A percentile compares a stretch with the other conserved stretches of the same genome.
Evolutionary conservation across 2,113 vertebrate genomes (phyloP).

Genomic region (Artemisiospiza belli): DNA sequence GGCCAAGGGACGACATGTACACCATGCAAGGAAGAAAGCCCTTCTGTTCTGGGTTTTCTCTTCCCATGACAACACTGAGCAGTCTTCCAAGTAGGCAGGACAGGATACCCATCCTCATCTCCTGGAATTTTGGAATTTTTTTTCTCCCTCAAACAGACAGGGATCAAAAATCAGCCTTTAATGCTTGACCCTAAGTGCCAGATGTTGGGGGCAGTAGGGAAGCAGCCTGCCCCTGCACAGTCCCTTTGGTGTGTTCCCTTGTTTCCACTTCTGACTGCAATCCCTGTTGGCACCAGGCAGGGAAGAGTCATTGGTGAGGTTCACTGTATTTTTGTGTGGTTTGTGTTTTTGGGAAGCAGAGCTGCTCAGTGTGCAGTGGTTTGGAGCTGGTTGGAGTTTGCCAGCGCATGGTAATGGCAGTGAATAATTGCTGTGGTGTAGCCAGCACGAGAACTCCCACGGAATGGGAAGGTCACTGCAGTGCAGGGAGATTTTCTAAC

Average conservation of each 20-base stretch:
- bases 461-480: neutral
- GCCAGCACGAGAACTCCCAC: fast-evolving
- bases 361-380: neutral
- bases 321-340: neutral
- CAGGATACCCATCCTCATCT: neutral
- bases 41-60: neutral
- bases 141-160: neutral
- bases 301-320: neutral
- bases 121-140: neutral
- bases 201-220: neutral
- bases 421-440: neutral
- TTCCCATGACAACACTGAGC: neutral
- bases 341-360: neutral
- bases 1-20: neutral
- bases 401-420: neutral
- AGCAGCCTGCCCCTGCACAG: neutral
- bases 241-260: neutral
- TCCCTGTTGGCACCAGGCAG: neutral
- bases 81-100: neutral
- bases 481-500: neutral
- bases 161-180: neutral
- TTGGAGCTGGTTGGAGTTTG: neutral
- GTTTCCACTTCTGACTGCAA: neutral
- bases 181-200: neutral
- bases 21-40: neutral